Evolutionary conservation across 2,797 vertebrate species (phyloP).

Genomic region (Bovichtus diacanthus): DNA sequence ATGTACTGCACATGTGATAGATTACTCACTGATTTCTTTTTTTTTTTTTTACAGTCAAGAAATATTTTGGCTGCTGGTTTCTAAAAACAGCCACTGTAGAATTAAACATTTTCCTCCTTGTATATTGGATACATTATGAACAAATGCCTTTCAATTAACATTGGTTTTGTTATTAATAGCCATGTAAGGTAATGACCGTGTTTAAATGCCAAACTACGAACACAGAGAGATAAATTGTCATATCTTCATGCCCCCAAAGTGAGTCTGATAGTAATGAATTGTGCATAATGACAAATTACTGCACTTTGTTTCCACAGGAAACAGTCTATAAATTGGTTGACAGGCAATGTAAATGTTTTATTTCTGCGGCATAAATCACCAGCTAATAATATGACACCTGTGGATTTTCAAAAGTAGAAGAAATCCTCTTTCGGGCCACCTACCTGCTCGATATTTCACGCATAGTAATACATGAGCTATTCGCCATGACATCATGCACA

Average conservation of each 20-base stretch:
- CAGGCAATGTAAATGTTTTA: slow-evolving; percentile 65
- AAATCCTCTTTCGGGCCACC: slow-evolving; percentile 47
- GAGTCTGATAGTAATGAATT: slow-evolving; percentile 61
- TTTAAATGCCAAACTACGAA: slow-evolving; percentile 71
- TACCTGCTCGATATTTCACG: slow-evolving; percentile 55
- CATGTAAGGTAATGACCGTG: slow-evolving; percentile 64
- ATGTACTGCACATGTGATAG: slow-evolving; percentile 12
- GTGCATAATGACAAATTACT: slow-evolving; percentile 64
- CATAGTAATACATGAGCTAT: slow-evolving; percentile 50
- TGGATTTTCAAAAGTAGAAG: slow-evolving; percentile 63
- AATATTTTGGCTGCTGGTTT: slow-evolving; percentile 25
- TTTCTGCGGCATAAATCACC: slow-evolving; percentile 69
- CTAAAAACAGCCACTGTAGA: slow-evolving; percentile 8
- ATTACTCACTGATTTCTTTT: not conserved
- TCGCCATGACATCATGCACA: slow-evolving; percentile 39
- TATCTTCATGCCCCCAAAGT: slow-evolving; percentile 54
- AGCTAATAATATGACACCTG: slow-evolving; percentile 65
- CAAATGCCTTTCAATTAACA: slow-evolving; percentile 54
- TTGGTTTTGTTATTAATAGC: slow-evolving; percentile 59
- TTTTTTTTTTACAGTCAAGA: not conserved
- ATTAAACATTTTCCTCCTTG: slow-evolving; percentile 29
- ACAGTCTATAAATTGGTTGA: slow-evolving; percentile 61
- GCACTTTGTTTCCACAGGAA: slow-evolving; percentile 64
- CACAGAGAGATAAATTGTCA: slow-evolving; percentile 64
- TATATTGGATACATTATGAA: slow-evolving; percentile 36